phyloP scores from a whole-genome alignment of 2,888 invertebrate genomes.

The Heliconius cydno region DNA sequence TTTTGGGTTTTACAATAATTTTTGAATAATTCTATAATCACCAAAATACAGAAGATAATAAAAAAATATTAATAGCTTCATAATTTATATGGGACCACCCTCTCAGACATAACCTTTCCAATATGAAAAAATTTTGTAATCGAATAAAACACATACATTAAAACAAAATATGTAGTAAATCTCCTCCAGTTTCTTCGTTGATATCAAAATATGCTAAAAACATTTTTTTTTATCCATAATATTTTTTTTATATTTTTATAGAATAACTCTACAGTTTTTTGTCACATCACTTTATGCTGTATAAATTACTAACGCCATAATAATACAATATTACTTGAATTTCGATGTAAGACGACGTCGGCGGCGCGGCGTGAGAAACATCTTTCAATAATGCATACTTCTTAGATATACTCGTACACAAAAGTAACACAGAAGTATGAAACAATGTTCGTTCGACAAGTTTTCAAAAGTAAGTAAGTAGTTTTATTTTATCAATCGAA shows the following conservation, averaged over 20 bases:
- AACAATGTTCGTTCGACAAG: slow-evolving; percentile 12
- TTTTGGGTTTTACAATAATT: too few species aligned
- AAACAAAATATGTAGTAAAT: too few species aligned
- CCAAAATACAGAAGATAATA: too few species aligned
- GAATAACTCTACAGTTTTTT: background rate
- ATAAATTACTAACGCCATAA: slow-evolving; percentile 2
- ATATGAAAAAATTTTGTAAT: too few species aligned
- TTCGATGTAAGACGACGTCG: slow-evolving; percentile 17
- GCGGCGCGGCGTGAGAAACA: slow-evolving; percentile 29
- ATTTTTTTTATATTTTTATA: background rate
- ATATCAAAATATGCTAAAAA: too few species aligned
- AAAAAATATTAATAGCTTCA: too few species aligned
- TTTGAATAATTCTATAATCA: too few species aligned
- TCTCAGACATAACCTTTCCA: too few species aligned
- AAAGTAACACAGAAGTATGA: background rate
- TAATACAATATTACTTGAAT: slow-evolving; percentile 25
- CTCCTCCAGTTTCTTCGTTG: too few species aligned
- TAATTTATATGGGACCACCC: too few species aligned
- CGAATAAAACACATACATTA: too few species aligned
- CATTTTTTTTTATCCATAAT: too few species aligned
- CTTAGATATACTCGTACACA: slow-evolving; percentile 4
- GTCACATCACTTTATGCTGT: background rate
- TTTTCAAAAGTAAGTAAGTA: background rate
- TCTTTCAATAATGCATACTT: slow-evolving; percentile 23
- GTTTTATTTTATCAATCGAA: background rate